Percentiles rank a stretch among this genome's conserved stretches.
Conservation (phyloP, 2,797 vertebrate genomes). For the Hyperoplus lanceolatus region DNA sequence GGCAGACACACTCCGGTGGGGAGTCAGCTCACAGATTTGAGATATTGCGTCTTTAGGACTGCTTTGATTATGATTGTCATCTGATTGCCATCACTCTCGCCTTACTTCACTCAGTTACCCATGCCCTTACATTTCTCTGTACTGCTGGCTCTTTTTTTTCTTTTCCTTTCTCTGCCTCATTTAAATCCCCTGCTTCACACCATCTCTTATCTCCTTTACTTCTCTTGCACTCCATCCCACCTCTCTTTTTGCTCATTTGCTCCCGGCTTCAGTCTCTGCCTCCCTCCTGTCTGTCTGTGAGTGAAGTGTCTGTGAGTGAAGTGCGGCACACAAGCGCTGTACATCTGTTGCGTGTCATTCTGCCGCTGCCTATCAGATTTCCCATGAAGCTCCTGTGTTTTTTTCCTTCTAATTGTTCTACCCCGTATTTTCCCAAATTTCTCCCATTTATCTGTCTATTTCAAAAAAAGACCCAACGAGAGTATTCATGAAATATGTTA, state of each 20-base stretch:
- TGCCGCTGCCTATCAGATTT: conserved; percentile 67
- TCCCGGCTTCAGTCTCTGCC: conserved; percentile 61
- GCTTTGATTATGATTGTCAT: conserved; percentile 58
- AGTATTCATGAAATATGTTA: conserved; percentile 16
- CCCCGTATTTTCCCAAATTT: conserved; percentile 14
- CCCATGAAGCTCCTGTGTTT: conserved; percentile 49
- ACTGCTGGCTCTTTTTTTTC: conserved; percentile 18
- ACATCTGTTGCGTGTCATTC: conserved; percentile 82
- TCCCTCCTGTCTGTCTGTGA: conserved; percentile 61
- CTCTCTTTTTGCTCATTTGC: conserved; percentile 49
- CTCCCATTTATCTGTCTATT: too few relatives aligned
- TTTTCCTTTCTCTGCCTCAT: conserved; percentile 29
- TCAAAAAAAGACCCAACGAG: neutral
- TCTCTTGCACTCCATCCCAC: conserved; percentile 53
- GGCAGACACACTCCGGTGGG: conserved; percentile 57
- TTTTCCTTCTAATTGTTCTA: conserved; percentile 46
- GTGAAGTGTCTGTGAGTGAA: conserved; percentile 71
- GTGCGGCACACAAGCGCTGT: conserved; percentile 66
- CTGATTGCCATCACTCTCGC: conserved; percentile 43
- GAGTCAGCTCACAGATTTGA: conserved; percentile 50
- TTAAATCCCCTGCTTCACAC: conserved; percentile 41
- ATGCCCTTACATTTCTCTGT: conserved; percentile 6
- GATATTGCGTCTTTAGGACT: conserved; percentile 52
- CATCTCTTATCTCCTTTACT: conserved; percentile 58
- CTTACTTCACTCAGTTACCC: conserved; percentile 33